Percentiles rank a stretch among this genome's conserved stretches.
Evolutionary conservation across 2,888 invertebrate genomes (phyloP).

Genomic region (Monopis laevigella): DNA sequence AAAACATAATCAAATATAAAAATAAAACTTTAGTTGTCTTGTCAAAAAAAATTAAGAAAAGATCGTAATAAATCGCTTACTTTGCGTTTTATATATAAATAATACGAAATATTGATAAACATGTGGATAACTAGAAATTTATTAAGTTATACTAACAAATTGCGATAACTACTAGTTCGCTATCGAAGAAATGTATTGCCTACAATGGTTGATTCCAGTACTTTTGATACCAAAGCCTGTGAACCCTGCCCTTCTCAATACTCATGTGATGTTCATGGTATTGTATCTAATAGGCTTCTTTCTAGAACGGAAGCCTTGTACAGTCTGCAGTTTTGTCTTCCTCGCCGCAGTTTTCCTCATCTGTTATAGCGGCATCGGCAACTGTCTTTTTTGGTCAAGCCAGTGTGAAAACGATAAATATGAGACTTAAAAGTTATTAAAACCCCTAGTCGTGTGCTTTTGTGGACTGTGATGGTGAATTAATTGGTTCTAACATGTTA

Average conservation of each 20-base stretch:
- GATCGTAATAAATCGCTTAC: too few relatives aligned
- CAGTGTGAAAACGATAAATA: slow-evolving; percentile 78
- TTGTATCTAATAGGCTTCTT: slow-evolving; percentile 97
- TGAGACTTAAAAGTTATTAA: slow-evolving; percentile 57
- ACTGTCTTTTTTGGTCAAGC: slow-evolving; percentile 91
- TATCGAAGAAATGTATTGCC: slow-evolving; percentile 84
- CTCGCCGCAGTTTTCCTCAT: slow-evolving; percentile 91
- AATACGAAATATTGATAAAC: too few relatives aligned
- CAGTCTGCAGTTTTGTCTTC: slow-evolving; percentile 96
- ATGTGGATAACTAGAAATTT: too few relatives aligned
- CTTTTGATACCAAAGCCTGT: slow-evolving; percentile 97
- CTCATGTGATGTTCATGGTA: slow-evolving; percentile 97
- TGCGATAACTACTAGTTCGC: too few relatives aligned
- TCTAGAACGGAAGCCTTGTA: slow-evolving; percentile 94
- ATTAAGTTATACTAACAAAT: too few relatives aligned
- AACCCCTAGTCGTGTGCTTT: neutral
- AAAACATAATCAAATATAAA: too few relatives aligned
- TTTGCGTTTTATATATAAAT: too few relatives aligned
- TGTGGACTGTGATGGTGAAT: too few relatives aligned
- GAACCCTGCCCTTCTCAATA: slow-evolving; percentile 94
- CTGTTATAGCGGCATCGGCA: slow-evolving; percentile 96
- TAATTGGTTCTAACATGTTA: too few relatives aligned
- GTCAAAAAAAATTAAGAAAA: too few relatives aligned
- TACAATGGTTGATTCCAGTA: slow-evolving; percentile 97
- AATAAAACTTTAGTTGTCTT: too few relatives aligned